Percentiles rank a stretch among this genome's conserved stretches.
Conservation (phyloP, 2,888 invertebrate species). For the Cerceris rybyensis region DNA sequence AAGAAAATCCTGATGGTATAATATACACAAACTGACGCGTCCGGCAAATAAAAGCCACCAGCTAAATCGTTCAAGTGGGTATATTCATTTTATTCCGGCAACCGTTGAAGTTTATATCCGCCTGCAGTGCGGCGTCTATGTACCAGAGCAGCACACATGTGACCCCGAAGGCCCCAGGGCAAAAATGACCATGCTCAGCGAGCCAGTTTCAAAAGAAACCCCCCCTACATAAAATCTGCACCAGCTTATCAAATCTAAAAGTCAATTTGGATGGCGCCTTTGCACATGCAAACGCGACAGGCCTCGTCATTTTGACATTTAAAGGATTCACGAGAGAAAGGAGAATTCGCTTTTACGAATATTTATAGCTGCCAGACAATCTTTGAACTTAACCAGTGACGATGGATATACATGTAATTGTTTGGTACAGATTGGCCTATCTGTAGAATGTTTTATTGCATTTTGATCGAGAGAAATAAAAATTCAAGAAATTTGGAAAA, state of each 20-base stretch:
- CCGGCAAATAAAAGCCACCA: conserved; percentile 18
- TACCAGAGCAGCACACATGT: conserved; percentile 5
- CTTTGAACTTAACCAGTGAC: no score
- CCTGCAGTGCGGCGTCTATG: conserved; percentile 19
- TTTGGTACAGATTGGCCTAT: no score
- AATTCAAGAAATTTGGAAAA: conserved; percentile 92
- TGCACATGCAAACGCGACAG: not conserved
- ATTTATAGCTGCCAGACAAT: no score
- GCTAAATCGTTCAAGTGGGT: conserved; percentile 17
- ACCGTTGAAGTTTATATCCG: conserved; percentile 23
- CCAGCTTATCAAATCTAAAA: conserved; percentile 44
- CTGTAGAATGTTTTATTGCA: no score
- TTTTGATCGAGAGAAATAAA: conserved; percentile 80
- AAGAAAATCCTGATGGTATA: not conserved
- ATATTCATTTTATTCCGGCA: conserved; percentile 19
- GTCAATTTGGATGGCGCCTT: conserved; percentile 35
- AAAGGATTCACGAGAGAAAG: no score
- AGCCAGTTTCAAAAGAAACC: conserved; percentile 36
- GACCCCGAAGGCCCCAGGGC: conserved; percentile 14
- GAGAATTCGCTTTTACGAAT: no score
- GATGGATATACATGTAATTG: no score
- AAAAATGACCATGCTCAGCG: conserved; percentile 7
- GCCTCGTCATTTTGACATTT: not conserved
- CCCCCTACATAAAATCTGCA: conserved; percentile 16
- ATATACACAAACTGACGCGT: not conserved